These are phyloP conservation scores for Esox lucius DNA, from an alignment of 2,797 vertebrate genomes.

Conservation along the genomic window DNA sequence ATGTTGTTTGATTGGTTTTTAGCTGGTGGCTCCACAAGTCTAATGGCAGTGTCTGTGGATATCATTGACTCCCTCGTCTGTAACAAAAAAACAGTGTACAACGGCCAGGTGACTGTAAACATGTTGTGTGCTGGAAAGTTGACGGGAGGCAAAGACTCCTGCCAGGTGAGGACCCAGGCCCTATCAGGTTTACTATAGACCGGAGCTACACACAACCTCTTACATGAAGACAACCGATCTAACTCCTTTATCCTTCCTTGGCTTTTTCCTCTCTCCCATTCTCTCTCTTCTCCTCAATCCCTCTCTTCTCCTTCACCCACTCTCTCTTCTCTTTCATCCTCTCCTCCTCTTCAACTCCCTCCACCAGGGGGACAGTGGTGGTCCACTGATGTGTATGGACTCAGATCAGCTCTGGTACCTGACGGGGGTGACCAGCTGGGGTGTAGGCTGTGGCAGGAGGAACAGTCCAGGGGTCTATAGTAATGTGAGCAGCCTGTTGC, in stretches of 20 bases:
- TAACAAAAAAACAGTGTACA: slow-evolving; percentile 71
- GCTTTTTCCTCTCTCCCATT: background rate
- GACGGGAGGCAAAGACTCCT: slow-evolving; percentile 77
- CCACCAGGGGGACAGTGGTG: slow-evolving; percentile 83
- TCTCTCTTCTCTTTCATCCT: background rate
- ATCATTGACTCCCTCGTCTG: slow-evolving; percentile 77
- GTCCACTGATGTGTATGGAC: slow-evolving; percentile 80
- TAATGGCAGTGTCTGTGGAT: slow-evolving; percentile 76
- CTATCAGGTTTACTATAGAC: background rate
- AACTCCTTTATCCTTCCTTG: background rate
- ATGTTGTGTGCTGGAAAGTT: slow-evolving; percentile 85
- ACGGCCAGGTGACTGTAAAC: slow-evolving; percentile 67
- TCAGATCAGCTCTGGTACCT: slow-evolving; percentile 72
- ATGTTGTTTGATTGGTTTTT: background rate
- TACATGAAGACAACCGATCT: background rate
- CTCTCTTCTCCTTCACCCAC: background rate
- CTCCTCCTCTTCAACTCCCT: background rate
- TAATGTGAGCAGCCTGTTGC: slow-evolving; percentile 68
- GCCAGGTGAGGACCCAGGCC: slow-evolving; percentile 70
- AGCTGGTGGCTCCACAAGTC: slow-evolving; percentile 62
- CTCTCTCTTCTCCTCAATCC: background rate
- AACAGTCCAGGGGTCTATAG: slow-evolving; percentile 82
- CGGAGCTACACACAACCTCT: background rate
- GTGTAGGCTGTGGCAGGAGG: slow-evolving; percentile 76
- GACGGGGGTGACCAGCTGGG: slow-evolving; percentile 83